A percentile compares a stretch with the other conserved stretches of the same genome.
phyloP scores from a whole-genome alignment of 2,888 invertebrate genomes.

The Crocallis elinguaria region DNA sequence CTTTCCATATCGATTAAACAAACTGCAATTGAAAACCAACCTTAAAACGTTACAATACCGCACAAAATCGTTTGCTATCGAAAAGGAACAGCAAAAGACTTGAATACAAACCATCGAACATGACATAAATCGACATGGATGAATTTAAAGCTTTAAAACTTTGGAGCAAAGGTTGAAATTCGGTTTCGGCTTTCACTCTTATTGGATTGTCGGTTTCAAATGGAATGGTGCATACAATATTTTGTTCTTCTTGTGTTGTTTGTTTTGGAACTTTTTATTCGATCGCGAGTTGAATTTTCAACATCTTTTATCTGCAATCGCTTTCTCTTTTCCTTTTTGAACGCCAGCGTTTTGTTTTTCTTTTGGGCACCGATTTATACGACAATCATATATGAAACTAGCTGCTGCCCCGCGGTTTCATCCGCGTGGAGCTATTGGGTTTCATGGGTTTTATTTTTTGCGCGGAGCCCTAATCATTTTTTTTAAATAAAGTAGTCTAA shows the following conservation, averaged over 20 bases:
- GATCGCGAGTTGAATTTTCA: constrained; percentile 22
- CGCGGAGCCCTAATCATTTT: too few relatives aligned
- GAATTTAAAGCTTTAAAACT: constrained; percentile 7
- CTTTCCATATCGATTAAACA: neutral
- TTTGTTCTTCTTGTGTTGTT: constrained; percentile 48
- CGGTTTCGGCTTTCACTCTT: constrained; percentile 27
- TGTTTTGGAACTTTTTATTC: constrained; percentile 34
- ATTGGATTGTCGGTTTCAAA: constrained; percentile 51
- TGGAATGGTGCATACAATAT: constrained; percentile 39
- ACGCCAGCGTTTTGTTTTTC: neutral
- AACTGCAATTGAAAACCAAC: constrained; percentile 1
- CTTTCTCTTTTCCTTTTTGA: constrained; percentile 1
- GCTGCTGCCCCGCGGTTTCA: too few relatives aligned
- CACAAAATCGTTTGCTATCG: constrained; percentile 1
- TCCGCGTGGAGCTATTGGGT: too few relatives aligned
- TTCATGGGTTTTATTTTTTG: too few relatives aligned
- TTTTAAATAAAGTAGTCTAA: too few relatives aligned
- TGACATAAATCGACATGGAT: neutral
- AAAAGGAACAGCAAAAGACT: constrained; percentile 9
- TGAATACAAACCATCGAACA: neutral
- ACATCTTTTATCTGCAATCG: constrained; percentile 9
- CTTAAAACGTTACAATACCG: constrained; percentile 21
- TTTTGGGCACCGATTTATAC: neutral
- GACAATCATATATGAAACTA: neutral
- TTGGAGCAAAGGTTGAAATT: constrained; percentile 33